Base-by-base conservation (phyloP, 2,113 vertebrate genomes). In the Pterocles burchelli region DNA sequence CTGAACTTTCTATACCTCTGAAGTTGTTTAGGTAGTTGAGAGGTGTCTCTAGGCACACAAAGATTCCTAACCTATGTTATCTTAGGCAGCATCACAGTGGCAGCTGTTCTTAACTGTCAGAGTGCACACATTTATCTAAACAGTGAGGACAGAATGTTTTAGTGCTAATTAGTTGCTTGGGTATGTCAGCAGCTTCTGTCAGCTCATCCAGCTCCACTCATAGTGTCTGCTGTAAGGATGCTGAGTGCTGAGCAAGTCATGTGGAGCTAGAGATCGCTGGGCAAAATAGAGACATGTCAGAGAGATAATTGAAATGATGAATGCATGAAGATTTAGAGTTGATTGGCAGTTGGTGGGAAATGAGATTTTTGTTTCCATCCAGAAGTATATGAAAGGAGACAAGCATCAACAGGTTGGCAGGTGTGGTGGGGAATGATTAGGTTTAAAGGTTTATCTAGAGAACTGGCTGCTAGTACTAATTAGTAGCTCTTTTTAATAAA, bases 31-130 rank as follows among this genome's bases (percentile, higher is more conserved):
- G 4, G 16, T 81, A 29, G 9, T 57, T 66, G 58, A 76, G 76
- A 10, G 33, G 33, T 45, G 7, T 51, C 20, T 57, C 63, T 75
- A 25, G 28, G 28, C 43, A 33, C 7, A 13, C 4, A 59, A 6
- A 54, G 22, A 34, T 34, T 80, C 34, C 41, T 19, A 34, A 2
- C 20, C 38, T 21, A 0, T 48, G 12, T 55, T 46, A 10, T 17
- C 20, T 18, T 8, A 34, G 31, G 62, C 57, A 79, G 65, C n/a
- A 43, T 54, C 33, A 19, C 41, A n/a, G 36, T 11, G n/a, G 26
- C 25, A 26, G 10, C 51, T 22, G 13, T 17, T 41, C 0, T 0
- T 52, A 29, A 0, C 14, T 73, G 5, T 38, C 15, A 5, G 29
- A 4, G 29, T 24, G 33, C 29, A 25, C 3, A 2, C 1, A 2